phyloP scores from a whole-genome alignment of 2,888 invertebrate genomes.

The Cantharis flavilabris region DNA sequence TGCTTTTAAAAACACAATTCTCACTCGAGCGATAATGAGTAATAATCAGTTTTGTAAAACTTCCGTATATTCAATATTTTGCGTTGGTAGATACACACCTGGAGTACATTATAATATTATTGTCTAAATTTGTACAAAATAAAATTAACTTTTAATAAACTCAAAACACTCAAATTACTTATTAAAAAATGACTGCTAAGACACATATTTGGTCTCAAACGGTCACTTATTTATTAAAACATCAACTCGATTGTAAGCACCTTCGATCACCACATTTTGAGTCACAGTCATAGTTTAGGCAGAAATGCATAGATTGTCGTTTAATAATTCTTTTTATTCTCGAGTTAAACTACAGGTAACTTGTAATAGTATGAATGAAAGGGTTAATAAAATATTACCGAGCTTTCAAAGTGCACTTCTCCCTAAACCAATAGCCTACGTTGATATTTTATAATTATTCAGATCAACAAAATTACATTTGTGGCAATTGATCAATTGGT shows the following conservation, averaged over 20 bases:
- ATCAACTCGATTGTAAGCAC: not conserved
- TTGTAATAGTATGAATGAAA: not conserved
- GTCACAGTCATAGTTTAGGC: not conserved
- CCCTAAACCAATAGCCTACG: not conserved
- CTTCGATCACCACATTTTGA: not conserved
- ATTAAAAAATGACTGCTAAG: not conserved
- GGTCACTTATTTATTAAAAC: not conserved
- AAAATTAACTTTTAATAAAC: not conserved
- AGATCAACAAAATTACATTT: conserved; percentile 64
- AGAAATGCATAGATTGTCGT: not conserved
- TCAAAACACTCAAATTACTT: not conserved
- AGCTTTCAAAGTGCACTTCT: not conserved
- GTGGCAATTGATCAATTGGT: conserved; percentile 91
- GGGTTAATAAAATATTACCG: not conserved
- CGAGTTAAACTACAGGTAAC: not conserved
- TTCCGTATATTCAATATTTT: not conserved
- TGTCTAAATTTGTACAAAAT: not conserved
- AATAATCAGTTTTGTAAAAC: not conserved
- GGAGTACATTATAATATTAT: not conserved
- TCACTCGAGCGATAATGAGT: not conserved
- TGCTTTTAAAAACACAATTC: no score
- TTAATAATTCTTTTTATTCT: not conserved
- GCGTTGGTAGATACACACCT: not conserved
- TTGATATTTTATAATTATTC: not conserved
- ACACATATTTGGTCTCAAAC: not conserved